Evolutionary conservation across 2,797 vertebrate genomes (phyloP), one percentile per base, ranked within the genome.

Genomic region (Hypotaenidia okinawae): DNA sequence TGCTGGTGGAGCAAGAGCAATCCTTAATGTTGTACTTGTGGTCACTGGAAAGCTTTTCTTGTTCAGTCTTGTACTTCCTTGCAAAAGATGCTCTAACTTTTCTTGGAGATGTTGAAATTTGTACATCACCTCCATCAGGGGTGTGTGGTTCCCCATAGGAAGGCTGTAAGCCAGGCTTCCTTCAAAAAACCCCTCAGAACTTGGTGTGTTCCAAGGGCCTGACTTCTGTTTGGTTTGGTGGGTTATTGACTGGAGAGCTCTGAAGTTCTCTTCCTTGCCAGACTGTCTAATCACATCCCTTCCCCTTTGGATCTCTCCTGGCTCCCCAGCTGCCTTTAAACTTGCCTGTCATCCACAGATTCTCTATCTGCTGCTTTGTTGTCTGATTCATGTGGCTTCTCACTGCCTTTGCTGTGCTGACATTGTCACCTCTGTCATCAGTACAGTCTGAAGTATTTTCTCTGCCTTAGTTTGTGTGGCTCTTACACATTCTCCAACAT

Each of bases 291-390:
- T 88, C 72, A 49, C n/a, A 55, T 32, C 30, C 28, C 89, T 87
- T 77, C 28, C 30, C 11, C 69, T 88, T 64, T 49, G 62, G 62
- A 63, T 30, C 32, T 37, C 58, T 91, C 73, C 55, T 78, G 66
- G 32, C n/a, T 89, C 77, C 77, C 75, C 67, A 93, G 67, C 84
- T 90, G 80, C 17, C 39, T 96, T 67, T 69, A 79, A 91, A 47
- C 47, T 33, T 39, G 4, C 22, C 13, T 78, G 84, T 67, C 55
- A 47, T 28, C 77, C 32, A 19, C 80, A 49, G 73, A 8, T 11
- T 43, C 47, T 37, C 14, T 19, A 13, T 70, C 55, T 13, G 7
- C 51, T 73, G 33, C 41, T 58, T 61, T 41, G 23, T 35, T 19
- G 6, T n/a, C 4, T 1, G 4, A 49, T 35, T 82, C 41, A 13